phyloP scores from a whole-genome alignment of 2,113 vertebrate genomes.

The Rhinoptilus africanus region DNA sequence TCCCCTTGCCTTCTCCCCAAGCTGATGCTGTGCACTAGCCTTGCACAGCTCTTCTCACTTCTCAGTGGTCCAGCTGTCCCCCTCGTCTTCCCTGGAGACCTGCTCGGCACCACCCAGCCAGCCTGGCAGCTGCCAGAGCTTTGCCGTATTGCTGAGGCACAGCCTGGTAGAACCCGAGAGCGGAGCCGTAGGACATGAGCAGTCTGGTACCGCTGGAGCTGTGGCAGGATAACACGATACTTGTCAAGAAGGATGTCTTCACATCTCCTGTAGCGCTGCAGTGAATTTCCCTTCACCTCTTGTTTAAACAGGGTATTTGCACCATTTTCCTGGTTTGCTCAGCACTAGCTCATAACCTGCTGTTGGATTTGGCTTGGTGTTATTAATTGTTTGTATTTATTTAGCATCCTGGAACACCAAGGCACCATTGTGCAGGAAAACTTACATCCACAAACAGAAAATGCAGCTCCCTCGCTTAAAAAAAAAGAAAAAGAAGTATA shows the following conservation, averaged over 20 bases:
- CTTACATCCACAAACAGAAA: not conserved
- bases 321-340: not conserved
- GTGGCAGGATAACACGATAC: not conserved
- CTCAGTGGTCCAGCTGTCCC: not conserved
- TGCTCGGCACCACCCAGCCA: rapidly evolving
- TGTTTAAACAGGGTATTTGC: not conserved
- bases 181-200: not conserved
- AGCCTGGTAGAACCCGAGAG: not conserved
- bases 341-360: not conserved
- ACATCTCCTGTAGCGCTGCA: not conserved
- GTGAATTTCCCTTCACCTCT: not conserved
- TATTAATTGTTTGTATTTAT: not conserved
- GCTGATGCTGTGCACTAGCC: not conserved
- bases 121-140: not conserved
- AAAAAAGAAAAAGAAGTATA: not conserved
- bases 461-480: not conserved
- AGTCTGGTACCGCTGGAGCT: not conserved
- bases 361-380: not conserved
- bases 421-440: not conserved
- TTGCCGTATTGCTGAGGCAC: not conserved
- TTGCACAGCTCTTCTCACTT: not conserved
- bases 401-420: not conserved
- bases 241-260: conserved; percentile 7
- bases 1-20: not conserved
- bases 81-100: not conserved